Base-by-base conservation (phyloP, 2,888 invertebrate species). In the Cyclophora punctaria region DNA sequence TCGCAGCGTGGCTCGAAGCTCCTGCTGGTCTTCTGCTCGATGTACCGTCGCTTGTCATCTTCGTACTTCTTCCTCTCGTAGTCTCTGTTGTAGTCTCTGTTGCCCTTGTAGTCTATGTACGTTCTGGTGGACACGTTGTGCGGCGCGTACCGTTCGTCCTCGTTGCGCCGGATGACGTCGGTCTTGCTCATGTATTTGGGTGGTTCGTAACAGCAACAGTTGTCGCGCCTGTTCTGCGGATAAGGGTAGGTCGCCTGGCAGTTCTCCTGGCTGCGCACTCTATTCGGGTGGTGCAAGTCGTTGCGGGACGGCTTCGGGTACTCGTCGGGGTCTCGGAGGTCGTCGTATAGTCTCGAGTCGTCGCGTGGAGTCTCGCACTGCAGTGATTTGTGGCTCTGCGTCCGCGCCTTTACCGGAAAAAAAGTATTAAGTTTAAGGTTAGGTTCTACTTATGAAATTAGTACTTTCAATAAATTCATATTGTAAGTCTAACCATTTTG, bases 301-400 rank as follows among this genome's bases (percentile, higher is more conserved):
- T 67, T 37, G 4, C 37, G 67, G 4, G 76, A 74, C 45, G 62
- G 55, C 42, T 43, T 43, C 7, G 4, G 7, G 42, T 43, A 20
- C 20, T 1, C 20, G 20, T 20, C 20, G 20, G 20, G 20, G 20
- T 20, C 20, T 20, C 20, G 42, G 3, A 4, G 7, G 42, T 56
- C 55, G 3, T 77, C 71, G 54, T 67, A 66, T 0, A 64, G 43
- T 4, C 20, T 20, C 20, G 20, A 20, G 20, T 75, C 73, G 4
- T 60, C 65, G 46, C 56, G 68, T 0, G 75, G 51, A 7, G 58
- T 34, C 2, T 85, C 83, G 54, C 84, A 85, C 64, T 87, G 85
- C 35, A 87, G 60, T 2, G 87, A 87, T 63, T 86, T 86, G 60
- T 87, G 81, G 46, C 87, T 87, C 20, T 75, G 77, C n/a, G 75